phyloP scores from a whole-genome alignment of 2,797 vertebrate species.

The Leptodactylus fallax region DNA sequence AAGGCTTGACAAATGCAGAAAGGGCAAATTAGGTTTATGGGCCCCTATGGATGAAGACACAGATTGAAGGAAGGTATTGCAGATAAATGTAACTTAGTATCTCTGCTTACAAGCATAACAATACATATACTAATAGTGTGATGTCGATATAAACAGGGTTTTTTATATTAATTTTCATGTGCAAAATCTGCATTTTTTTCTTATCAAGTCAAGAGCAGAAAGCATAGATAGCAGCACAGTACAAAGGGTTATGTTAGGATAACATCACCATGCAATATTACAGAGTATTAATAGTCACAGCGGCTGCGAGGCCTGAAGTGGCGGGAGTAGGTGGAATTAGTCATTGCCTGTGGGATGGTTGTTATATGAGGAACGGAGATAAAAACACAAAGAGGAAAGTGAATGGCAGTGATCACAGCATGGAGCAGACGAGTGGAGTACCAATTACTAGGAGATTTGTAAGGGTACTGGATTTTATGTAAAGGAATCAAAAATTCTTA shows the following conservation, averaged over 20 bases:
- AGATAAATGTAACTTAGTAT: no score
- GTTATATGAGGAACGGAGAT: background rate
- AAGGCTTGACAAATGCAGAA: no score
- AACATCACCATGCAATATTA: background rate
- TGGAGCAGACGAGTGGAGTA: no score
- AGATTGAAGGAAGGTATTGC: no score
- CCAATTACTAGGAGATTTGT: background rate
- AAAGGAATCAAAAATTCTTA: background rate
- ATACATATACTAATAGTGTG: no score
- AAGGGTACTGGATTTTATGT: background rate
- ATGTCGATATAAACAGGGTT: background rate
- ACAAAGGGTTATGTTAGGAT: slow-evolving; percentile 28
- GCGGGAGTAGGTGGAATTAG: slow-evolving; percentile 39
- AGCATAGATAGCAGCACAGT: background rate
- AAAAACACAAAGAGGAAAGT: slow-evolving; percentile 4
- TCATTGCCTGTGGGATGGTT: slow-evolving; percentile 39
- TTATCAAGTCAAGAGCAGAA: background rate
- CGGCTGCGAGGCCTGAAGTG: background rate
- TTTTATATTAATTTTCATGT: background rate
- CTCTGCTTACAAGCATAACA: no score
- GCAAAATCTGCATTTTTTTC: background rate
- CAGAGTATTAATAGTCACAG: slow-evolving; percentile 23
- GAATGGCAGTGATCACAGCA: background rate
- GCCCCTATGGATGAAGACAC: no score
- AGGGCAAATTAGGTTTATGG: no score